Percentiles rank a stretch among this genome's conserved stretches.
Evolutionary conservation across 2,113 vertebrate species (phyloP).

Genomic region (Nettapus auritus): DNA sequence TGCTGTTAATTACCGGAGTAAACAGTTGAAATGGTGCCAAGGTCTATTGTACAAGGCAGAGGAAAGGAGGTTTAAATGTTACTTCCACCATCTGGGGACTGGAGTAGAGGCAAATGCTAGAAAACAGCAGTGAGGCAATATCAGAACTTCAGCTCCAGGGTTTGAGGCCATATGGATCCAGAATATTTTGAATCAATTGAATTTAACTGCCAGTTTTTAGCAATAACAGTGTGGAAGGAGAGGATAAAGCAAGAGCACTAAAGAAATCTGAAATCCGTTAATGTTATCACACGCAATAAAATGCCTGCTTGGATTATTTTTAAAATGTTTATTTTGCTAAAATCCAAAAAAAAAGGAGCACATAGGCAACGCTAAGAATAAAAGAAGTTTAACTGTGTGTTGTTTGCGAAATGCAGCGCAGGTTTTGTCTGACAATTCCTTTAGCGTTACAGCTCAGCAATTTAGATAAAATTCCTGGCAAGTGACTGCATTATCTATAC

Average conservation of each 20-base stretch:
- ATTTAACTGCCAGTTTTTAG: conserved; percentile 84
- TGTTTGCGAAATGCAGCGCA: background rate
- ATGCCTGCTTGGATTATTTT: conserved; percentile 62
- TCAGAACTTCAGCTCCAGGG: conserved; percentile 90
- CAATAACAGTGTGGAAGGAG: conserved; percentile 76
- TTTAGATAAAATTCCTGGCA: background rate
- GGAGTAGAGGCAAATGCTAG: conserved; percentile 89
- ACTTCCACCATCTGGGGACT: conserved; percentile 98
- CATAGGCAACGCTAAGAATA: conserved; percentile 12
- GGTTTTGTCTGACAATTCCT: conserved; percentile 7
- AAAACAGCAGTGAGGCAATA: conserved; percentile 86
- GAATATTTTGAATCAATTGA: conserved; percentile 86
- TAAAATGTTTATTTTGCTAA: conserved; percentile 72
- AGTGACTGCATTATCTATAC: background rate
- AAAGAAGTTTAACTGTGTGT: conserved; percentile 22
- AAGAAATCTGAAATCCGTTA: conserved; percentile 69
- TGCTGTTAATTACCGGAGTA: conserved; percentile 99
- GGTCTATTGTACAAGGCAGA: conserved; percentile 95
- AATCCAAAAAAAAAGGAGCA: conserved; percentile 40
- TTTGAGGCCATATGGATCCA: conserved; percentile 95
- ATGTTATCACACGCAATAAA: conserved; percentile 69
- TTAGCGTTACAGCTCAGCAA: background rate
- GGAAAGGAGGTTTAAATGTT: conserved; percentile 96
- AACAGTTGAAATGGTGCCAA: conserved; percentile 98
- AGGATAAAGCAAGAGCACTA: conserved; percentile 76